Conservation (phyloP, 2,113 vertebrate species). For the Pagrus major region DNA sequence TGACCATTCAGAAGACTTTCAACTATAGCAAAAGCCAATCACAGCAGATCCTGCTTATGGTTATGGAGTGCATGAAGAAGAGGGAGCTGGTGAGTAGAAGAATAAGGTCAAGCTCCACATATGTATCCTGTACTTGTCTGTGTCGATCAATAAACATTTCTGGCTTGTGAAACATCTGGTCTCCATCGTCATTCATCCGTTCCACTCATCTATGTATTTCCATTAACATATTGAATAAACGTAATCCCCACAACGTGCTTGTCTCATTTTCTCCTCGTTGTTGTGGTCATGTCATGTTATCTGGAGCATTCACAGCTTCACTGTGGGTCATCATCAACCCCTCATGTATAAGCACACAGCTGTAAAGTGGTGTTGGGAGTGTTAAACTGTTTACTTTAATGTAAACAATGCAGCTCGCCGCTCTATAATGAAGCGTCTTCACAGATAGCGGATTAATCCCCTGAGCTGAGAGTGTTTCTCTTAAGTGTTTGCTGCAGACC, state of each 20-base stretch:
- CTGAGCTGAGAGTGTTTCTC: conserved; percentile 22
- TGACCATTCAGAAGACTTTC: conserved; percentile 98
- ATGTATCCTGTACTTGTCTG: conserved; percentile 17
- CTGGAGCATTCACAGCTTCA: conserved; percentile 22
- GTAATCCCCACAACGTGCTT: conserved; percentile 57
- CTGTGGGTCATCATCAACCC: conserved; percentile 3
- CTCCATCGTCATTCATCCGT: conserved; percentile 76
- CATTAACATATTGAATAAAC: conserved; percentile 76
- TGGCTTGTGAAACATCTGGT: conserved; percentile 58
- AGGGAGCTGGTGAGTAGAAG: conserved; percentile 93
- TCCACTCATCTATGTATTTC: conserved; percentile 66
- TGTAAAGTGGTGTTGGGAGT: conserved; percentile 17
- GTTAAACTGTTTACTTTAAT: conserved; percentile 24
- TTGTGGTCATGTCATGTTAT: conserved; percentile 44
- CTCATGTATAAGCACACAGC: conserved; percentile 5
- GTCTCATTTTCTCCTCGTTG: conserved; percentile 51
- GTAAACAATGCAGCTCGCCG: conserved; percentile 25
- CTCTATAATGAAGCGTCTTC: conserved; percentile 23
- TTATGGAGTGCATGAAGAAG: conserved; percentile 99
- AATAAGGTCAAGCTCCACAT: not conserved
- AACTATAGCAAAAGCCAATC: conserved; percentile 94
- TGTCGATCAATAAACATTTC: conserved; percentile 78
- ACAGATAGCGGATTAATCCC: conserved; percentile 45
- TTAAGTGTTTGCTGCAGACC: conserved; percentile 40
- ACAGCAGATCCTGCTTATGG: conserved; percentile 92